A percentile compares a stretch with the other conserved stretches of the same genome.
These are phyloP conservation scores for Mustela nigripes DNA, from an alignment of 2,113 vertebrate species.

Conservation along the genomic window DNA sequence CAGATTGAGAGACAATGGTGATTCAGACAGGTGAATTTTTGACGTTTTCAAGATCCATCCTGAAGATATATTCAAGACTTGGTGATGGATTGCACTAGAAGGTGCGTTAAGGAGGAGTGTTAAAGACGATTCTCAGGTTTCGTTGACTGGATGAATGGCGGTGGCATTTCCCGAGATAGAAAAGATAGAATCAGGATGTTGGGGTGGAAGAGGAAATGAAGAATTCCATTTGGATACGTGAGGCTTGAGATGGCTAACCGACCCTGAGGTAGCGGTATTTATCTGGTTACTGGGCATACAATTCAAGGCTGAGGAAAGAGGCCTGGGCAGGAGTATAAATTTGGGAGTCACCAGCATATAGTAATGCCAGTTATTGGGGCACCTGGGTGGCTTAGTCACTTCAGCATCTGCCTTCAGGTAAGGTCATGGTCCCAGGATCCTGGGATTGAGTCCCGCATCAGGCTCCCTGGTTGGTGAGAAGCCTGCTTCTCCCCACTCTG, in stretches of 20 bases:
- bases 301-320: not conserved
- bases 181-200: not conserved
- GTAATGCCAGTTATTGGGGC: no score
- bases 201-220: not conserved
- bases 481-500: no score
- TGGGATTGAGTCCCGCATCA: no score
- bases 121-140: not conserved
- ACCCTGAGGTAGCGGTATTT: not conserved
- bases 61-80: not conserved
- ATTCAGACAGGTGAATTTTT: not conserved
- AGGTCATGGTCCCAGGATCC: no score
- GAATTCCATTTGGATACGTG: not conserved
- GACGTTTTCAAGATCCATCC: not conserved
- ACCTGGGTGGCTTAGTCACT: no score
- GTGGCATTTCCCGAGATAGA: not conserved
- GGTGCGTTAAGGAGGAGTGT: not conserved
- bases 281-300: not conserved
- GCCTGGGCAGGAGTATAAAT: not conserved
- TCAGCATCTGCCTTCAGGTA: no score
- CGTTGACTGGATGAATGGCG: not conserved
- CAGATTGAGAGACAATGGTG: not conserved
- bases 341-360: not conserved
- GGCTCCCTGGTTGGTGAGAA: no score
- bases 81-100: not conserved
- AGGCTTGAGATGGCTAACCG: not conserved